Conservation (phyloP, 2,888 invertebrate species). For the Drosophila pegasa region DNA sequence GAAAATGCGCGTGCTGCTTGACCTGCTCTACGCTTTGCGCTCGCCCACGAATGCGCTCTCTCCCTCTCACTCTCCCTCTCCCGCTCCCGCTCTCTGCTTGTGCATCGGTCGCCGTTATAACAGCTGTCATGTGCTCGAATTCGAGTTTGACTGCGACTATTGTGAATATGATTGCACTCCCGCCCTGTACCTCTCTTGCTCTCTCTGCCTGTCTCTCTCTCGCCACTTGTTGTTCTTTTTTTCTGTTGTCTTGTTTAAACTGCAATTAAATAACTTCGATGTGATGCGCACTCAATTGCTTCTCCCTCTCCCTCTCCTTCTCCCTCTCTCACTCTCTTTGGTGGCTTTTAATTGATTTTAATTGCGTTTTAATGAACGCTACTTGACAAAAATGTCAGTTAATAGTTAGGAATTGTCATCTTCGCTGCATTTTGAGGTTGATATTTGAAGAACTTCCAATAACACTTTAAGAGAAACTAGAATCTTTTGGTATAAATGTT, state of each 20-base stretch:
- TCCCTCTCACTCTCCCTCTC: constrained; percentile 12
- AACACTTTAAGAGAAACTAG: constrained; percentile 1
- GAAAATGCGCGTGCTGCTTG: constrained; percentile 64
- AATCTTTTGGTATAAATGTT: background rate
- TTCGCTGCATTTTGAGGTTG: constrained; percentile 42
- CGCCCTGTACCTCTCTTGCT: constrained; percentile 4
- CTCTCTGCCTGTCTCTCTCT: background rate
- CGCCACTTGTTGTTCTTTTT: constrained; percentile 3
- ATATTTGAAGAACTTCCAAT: constrained; percentile 38
- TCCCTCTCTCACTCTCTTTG: constrained; percentile 18
- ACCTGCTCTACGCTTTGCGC: constrained; percentile 64
- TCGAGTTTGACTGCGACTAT: constrained; percentile 22
- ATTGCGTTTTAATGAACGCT: constrained; percentile 70
- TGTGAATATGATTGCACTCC: constrained; percentile 30
- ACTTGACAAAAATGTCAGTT: constrained; percentile 47
- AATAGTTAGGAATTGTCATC: constrained; percentile 43
- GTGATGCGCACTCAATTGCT: constrained; percentile 40
- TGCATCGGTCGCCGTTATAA: constrained; percentile 43
- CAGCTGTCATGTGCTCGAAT: constrained; percentile 63
- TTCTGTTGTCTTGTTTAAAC: constrained; percentile 33
- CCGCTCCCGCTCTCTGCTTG: constrained; percentile 5
- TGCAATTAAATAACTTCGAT: constrained; percentile 53
- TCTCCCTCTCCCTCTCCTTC: constrained; percentile 11
- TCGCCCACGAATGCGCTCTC: constrained; percentile 55
- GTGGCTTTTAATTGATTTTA: constrained; percentile 74